Evolutionary conservation across 2,888 invertebrate species (phyloP), one percentile per base, ranked within the genome.

Genomic region (Standfussiana lucernea): DNA sequence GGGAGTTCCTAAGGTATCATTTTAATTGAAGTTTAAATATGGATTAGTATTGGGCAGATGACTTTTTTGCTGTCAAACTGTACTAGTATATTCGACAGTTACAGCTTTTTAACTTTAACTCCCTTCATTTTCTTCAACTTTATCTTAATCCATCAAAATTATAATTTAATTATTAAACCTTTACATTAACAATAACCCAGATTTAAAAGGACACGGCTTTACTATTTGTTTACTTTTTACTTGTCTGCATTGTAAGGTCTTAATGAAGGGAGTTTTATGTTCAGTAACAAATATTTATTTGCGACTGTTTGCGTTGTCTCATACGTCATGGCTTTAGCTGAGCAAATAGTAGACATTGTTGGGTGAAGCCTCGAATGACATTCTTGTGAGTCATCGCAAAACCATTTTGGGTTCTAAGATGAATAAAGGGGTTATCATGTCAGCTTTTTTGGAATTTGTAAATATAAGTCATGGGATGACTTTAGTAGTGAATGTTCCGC

Each of bases 181-280:
- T n/a, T 76, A 28, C 37, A 56, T 67, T 47, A 5, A 62, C 2
- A 83, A 71, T 78, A 74, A 53, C 70, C 59, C 62, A 75, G 47
- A 61, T 82, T 79, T 62, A 35, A 71, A 71, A 37, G 53, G 28
- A 24, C 53, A 35, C 28, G 11, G 15, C 67, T 72, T 21, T 18
- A 59, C 64, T 79, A 53, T 75, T 76, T 78, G 64, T 81, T 84
- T 37, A 45, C 84, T 85, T 84, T 85, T 81, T 79, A 70, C 88
- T 74, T 89, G 84, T 87, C 85, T 64, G 78, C 80, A 83, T 82
- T 85, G 86, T 88, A 50, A 84, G 45, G 82, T 85, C 83, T 75
- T 90, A 88, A 90, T 89, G 89, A 91, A 87, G 79, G 79, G 81
- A 83, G 86, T 89, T 91, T 91, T 87, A 87, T 89, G 77, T 76